phyloP scores from a whole-genome alignment of 1,140 invertebrate species.

The Rhyzopertha dominica region DNA sequence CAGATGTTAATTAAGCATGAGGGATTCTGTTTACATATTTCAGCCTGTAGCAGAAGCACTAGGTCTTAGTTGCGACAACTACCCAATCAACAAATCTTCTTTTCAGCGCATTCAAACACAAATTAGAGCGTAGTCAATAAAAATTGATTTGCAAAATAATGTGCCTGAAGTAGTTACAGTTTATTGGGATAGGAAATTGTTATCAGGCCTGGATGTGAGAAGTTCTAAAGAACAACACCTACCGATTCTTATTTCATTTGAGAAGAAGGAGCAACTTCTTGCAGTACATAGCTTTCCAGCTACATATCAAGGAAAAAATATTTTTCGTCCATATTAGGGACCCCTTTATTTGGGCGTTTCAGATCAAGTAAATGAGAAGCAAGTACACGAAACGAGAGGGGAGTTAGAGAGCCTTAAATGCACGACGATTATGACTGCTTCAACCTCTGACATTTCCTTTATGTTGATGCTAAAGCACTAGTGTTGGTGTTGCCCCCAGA shows the following conservation, averaged over 20 bases:
- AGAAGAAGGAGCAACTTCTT: constrained; percentile 23
- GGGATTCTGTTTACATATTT: constrained; percentile 22
- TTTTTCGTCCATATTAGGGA: no score
- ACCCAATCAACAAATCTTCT: constrained; percentile 4
- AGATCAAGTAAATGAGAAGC: no score
- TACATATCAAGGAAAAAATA: no score
- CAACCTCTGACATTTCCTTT: no score
- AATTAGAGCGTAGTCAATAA: constrained; percentile 10
- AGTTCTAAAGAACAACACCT: constrained; percentile 32
- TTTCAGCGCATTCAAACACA: constrained; percentile 16
- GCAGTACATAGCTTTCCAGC: no score
- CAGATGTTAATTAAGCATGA: constrained; percentile 21
- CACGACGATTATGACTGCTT: no score
- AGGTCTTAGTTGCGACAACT: constrained; percentile 8
- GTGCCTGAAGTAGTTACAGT: constrained; percentile 16
- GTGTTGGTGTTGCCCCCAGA: no score
- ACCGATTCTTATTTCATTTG: constrained; percentile 24
- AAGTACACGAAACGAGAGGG: no score
- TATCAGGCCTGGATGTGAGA: constrained; percentile 21
- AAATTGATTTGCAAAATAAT: constrained; percentile 20
- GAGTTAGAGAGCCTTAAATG: no score
- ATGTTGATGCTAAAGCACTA: no score
- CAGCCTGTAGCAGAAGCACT: constrained; percentile 18
- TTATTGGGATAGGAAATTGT: constrained; percentile 10
- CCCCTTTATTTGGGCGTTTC: no score